A percentile compares a stretch with the other conserved stretches of the same genome.
phyloP scores from a whole-genome alignment of 2,888 invertebrate genomes.

The Chydorus sphaericus region DNA sequence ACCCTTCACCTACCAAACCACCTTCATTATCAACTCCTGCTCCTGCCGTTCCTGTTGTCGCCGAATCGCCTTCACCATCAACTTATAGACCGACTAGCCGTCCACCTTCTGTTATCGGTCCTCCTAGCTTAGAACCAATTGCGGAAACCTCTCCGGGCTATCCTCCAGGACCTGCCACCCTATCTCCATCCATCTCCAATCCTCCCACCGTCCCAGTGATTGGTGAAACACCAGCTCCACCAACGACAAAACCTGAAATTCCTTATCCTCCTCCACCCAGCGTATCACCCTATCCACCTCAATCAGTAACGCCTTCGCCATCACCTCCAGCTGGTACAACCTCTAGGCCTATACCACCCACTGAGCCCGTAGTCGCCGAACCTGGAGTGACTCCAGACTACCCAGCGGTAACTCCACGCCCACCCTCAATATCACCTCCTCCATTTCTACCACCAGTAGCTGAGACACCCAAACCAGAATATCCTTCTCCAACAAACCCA shows the following conservation, averaged over 20 bases:
- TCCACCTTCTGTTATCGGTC: background rate
- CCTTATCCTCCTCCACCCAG: background rate
- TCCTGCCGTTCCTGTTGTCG: background rate
- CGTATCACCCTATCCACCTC: background rate
- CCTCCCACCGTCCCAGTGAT: background rate
- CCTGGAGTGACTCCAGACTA: too few relatives aligned
- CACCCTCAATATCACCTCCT: background rate
- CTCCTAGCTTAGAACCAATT: background rate
- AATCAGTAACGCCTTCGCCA: background rate
- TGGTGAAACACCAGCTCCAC: background rate
- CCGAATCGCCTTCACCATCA: background rate
- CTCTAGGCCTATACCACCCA: too few relatives aligned
- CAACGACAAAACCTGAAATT: background rate
- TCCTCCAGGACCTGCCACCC: background rate
- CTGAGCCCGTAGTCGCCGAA: too few relatives aligned
- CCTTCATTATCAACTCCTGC: background rate
- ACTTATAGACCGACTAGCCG: background rate
- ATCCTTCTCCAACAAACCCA: background rate
- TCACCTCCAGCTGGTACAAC: too few relatives aligned
- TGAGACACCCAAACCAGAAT: too few relatives aligned
- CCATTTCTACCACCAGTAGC: background rate
- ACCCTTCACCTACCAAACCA: background rate
- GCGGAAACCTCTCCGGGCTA: background rate
- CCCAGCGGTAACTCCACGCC: too few relatives aligned
- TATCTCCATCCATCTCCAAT: background rate